Evolutionary conservation across 2,797 vertebrate species (phyloP).

Genomic region (Carcharodon carcharias): DNA sequence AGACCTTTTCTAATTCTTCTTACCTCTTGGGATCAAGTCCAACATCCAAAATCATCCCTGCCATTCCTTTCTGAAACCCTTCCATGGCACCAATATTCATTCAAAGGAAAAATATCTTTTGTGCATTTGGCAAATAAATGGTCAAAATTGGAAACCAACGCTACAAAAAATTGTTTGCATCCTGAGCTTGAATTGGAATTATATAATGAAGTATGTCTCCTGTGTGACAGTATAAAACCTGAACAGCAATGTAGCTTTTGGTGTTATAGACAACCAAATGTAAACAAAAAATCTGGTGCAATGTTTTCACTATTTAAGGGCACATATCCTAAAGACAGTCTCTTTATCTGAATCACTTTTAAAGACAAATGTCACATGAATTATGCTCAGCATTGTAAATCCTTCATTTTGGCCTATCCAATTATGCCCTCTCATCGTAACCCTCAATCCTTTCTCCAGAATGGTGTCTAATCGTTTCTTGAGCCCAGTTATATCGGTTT

Average conservation of each 20-base stretch:
- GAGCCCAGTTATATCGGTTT: background rate
- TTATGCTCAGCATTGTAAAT: background rate
- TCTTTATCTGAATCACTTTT: background rate
- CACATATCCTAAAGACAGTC: background rate
- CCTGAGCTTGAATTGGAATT: background rate
- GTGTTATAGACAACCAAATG: background rate
- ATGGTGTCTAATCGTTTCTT: background rate
- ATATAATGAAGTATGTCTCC: background rate
- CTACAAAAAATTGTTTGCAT: background rate
- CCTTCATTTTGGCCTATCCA: background rate
- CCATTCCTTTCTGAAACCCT: background rate
- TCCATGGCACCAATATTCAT: background rate
- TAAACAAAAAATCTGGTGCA: background rate
- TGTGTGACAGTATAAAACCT: background rate
- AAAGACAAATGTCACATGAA: background rate
- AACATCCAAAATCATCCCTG: background rate
- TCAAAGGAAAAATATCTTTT: background rate
- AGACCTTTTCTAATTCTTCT: background rate
- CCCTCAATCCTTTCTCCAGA: background rate
- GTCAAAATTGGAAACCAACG: background rate
- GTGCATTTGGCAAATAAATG: background rate
- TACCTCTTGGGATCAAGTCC: background rate
- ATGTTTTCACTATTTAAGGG: background rate
- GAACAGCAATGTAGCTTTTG: background rate
- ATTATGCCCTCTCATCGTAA: background rate